Evolutionary conservation across 1,140 invertebrate genomes (phyloP).

Genomic region (Trichogramma pretiosum): DNA sequence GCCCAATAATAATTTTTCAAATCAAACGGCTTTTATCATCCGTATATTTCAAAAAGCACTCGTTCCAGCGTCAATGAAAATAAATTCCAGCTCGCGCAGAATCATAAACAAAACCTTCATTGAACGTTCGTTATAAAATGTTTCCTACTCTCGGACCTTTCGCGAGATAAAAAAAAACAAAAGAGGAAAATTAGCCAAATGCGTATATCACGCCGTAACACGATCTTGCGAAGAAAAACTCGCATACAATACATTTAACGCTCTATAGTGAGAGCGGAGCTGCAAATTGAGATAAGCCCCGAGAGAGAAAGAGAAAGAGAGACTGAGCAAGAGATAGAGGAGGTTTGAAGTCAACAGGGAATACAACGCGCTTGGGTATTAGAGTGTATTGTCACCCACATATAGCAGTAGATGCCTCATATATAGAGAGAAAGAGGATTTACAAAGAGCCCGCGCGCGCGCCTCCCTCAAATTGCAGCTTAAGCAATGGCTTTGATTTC

Average conservation of each 20-base stretch:
- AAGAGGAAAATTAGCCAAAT: neutral
- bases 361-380: constrained; percentile 23
- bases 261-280: too few relatives aligned
- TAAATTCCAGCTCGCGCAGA: neutral
- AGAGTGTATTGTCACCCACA: constrained; percentile 22
- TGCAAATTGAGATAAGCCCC: constrained; percentile 27
- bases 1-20: too few relatives aligned
- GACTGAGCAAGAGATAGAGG: too few relatives aligned
- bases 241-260: constrained; percentile 8
- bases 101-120: neutral
- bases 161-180: neutral
- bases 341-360: constrained; percentile 5
- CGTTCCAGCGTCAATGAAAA: neutral
- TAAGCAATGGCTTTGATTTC: constrained; percentile 18
- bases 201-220: too few relatives aligned
- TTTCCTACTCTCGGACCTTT: neutral
- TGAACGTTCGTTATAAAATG: too few relatives aligned
- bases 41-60: neutral
- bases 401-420: too few relatives aligned
- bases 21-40: too few relatives aligned
- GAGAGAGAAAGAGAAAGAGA: too few relatives aligned
- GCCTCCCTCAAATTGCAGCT: constrained; percentile 20
- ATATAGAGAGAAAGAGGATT: too few relatives aligned
- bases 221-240: neutral
- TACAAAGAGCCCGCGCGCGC: constrained; percentile 1